These are phyloP conservation scores for Chesias legatella DNA, from an alignment of 2,888 invertebrate genomes.

Conservation along the genomic window DNA sequence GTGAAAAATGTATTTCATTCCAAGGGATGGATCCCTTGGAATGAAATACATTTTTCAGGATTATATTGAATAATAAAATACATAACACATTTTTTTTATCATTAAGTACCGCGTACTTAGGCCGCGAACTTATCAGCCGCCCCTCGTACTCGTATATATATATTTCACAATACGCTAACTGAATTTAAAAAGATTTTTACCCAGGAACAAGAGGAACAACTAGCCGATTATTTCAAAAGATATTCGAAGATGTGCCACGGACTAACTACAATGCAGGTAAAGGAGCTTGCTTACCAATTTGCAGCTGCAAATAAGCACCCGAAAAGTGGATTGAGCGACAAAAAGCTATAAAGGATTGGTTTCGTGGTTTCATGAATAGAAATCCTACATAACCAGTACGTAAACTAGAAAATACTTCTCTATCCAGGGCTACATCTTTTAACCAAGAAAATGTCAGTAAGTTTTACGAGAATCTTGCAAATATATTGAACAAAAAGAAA, in stretches of 20 bases:
- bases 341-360: background rate
- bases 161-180: too few relatives aligned
- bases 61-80: too few relatives aligned
- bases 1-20: too few relatives aligned
- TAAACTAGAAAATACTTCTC: slow-evolving; percentile 15
- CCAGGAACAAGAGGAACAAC: too few relatives aligned
- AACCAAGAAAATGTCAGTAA: slow-evolving; percentile 20
- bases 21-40: too few relatives aligned
- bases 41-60: too few relatives aligned
- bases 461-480: slow-evolving; percentile 20
- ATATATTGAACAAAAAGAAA: slow-evolving; percentile 14
- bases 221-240: slow-evolving; percentile 20
- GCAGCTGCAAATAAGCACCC: slow-evolving; percentile 4
- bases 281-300: slow-evolving; percentile 24
- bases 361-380: background rate
- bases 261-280: slow-evolving; percentile 22
- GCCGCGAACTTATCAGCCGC: too few relatives aligned
- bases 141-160: too few relatives aligned
- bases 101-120: too few relatives aligned
- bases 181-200: too few relatives aligned
- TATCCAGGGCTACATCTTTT: slow-evolving; percentile 14
- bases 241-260: slow-evolving; percentile 24
- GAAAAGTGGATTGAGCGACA: too few relatives aligned
- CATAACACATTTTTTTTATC: too few relatives aligned
- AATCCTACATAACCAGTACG: background rate